A percentile compares a stretch with the other conserved stretches of the same genome.
These are phyloP conservation scores for Saccostrea echinata DNA, from an alignment of 1,140 invertebrate species.

Conservation along the genomic window DNA sequence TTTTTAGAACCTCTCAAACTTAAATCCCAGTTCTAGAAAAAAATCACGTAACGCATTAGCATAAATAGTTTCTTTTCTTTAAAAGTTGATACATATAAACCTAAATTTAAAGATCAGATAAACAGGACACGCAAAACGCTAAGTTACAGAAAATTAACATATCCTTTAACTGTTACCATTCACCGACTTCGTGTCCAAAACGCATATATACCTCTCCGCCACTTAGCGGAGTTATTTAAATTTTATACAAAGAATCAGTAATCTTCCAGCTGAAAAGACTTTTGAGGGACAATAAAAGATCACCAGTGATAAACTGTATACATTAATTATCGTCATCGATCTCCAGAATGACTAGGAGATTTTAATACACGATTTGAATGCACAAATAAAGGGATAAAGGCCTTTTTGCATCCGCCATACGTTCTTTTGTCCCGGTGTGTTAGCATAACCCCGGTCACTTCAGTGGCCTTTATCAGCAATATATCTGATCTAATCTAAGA, in stretches of 20 bases:
- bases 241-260: constrained; percentile 16
- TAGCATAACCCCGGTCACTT: not conserved
- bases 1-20: constrained; percentile 19
- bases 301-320: constrained; percentile 25
- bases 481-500: not conserved
- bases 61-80: not conserved
- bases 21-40: constrained; percentile 9
- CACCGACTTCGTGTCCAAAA: not conserved
- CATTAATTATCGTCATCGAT: constrained; percentile 37
- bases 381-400: constrained; percentile 32
- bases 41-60: constrained; percentile 9
- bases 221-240: constrained; percentile 26
- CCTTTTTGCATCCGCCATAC: not conserved
- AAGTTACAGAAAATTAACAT: constrained; percentile 15
- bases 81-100: constrained; percentile 15
- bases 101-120: constrained; percentile 25
- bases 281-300: constrained; percentile 21
- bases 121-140: constrained; percentile 5
- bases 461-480: not conserved
- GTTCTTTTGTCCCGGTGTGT: not conserved
- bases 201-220: not conserved
- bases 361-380: constrained; percentile 29
- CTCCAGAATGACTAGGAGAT: constrained; percentile 3
- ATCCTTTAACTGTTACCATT: constrained; percentile 18
- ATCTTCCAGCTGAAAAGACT: constrained; percentile 29